A percentile compares a stretch with the other conserved stretches of the same genome.
Conservation (phyloP, 2,888 invertebrate genomes). For the Eupeodes luniger region DNA sequence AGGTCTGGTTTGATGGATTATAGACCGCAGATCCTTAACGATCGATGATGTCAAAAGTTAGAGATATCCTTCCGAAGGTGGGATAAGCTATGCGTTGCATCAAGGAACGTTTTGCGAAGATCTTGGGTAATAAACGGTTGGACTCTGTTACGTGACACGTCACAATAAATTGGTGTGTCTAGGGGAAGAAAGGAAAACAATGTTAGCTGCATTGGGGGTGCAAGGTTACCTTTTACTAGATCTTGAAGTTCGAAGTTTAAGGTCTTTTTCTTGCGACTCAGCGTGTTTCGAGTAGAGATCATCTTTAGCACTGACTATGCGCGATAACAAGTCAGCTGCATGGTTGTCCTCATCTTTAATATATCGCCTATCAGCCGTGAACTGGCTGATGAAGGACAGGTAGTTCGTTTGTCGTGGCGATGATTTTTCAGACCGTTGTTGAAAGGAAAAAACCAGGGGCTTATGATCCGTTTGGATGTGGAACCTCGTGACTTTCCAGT, state of each 20-base stretch:
- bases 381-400: slow-evolving; percentile 29
- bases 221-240: not conserved
- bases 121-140: slow-evolving; percentile 38
- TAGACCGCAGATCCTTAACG: not conserved
- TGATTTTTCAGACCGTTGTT: slow-evolving; percentile 33
- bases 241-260: slow-evolving; percentile 11
- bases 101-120: slow-evolving; percentile 35
- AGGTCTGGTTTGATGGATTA: too few species aligned
- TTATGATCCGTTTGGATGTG: slow-evolving; percentile 45
- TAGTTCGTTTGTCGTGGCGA: slow-evolving; percentile 44
- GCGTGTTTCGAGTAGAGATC: slow-evolving; percentile 32
- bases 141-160: slow-evolving; percentile 27
- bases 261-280: slow-evolving; percentile 28
- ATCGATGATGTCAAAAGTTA: slow-evolving; percentile 27
- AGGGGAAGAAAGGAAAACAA: not conserved
- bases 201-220: not conserved
- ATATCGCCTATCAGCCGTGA: slow-evolving; percentile 10
- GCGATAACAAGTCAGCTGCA: slow-evolving; percentile 35
- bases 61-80: slow-evolving; percentile 14
- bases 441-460: slow-evolving; percentile 24
- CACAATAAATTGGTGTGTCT: slow-evolving; percentile 17
- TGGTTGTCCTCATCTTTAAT: slow-evolving; percentile 9
- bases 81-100: not conserved
- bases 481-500: slow-evolving; percentile 24
- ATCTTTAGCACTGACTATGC: slow-evolving; percentile 5